These are phyloP conservation scores for Naja naja DNA, from an alignment of 2,113 vertebrate species.

Conservation along the genomic window DNA sequence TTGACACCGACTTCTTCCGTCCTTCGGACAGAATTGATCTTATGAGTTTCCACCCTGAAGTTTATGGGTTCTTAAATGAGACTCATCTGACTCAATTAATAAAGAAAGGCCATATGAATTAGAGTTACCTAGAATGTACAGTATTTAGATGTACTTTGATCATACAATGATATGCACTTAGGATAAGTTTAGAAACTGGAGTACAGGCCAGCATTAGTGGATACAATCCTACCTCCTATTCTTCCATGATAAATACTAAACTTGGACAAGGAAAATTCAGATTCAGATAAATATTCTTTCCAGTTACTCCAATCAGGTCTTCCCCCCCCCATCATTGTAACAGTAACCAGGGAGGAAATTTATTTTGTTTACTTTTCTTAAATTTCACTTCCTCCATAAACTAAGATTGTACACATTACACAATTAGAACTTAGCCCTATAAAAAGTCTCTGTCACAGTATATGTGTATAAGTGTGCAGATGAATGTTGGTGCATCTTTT, in stretches of 20 bases:
- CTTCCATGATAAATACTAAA: not conserved
- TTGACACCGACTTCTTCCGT: not conserved
- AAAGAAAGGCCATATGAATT: not conserved
- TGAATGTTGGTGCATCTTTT: not conserved
- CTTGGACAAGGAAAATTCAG: not conserved
- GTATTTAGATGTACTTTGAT: not conserved
- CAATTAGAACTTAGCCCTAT: not conserved
- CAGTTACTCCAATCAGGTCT: not conserved
- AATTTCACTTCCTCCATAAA: not conserved
- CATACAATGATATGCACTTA: not conserved
- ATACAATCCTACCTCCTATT: not conserved
- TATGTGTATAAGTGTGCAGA: not conserved
- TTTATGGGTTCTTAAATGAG: not conserved
- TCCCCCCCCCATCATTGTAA: not conserved
- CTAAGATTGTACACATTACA: not conserved
- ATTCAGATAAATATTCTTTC: not conserved
- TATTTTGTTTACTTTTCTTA: not conserved
- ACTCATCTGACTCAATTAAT: not conserved
- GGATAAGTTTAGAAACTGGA: not conserved
- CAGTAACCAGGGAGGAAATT: not conserved
- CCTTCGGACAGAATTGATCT: not conserved
- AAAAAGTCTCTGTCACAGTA: not conserved
- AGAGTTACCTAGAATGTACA: not conserved
- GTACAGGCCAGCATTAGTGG: not conserved
- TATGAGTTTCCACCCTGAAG: not conserved